phyloP scores from a whole-genome alignment of 2,797 vertebrate species.

The Aphelocoma californica region DNA sequence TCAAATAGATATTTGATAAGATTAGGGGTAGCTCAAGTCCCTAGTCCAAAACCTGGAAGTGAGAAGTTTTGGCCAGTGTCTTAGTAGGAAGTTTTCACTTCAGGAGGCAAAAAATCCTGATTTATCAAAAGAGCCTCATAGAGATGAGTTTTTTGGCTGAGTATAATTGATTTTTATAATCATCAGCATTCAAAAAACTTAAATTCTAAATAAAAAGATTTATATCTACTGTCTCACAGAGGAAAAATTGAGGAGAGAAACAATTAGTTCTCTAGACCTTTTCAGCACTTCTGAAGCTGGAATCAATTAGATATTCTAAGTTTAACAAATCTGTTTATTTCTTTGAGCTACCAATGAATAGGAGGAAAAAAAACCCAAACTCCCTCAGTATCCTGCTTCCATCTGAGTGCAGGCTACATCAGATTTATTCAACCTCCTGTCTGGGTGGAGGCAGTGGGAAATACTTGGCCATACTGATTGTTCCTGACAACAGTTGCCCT shows the following conservation, averaged over 20 bases:
- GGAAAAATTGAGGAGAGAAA: neutral
- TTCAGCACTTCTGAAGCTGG: neutral
- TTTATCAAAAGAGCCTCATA: neutral
- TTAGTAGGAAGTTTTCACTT: neutral
- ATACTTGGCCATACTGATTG: neutral
- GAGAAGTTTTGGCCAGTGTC: neutral
- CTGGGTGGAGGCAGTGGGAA: neutral
- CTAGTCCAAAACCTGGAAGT: neutral
- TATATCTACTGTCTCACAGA: neutral
- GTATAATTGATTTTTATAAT: neutral
- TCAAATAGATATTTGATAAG: neutral
- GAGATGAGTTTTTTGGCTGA: neutral
- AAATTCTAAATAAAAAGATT: neutral
- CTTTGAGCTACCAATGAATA: neutral
- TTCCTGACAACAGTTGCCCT: neutral
- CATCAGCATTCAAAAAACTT: neutral
- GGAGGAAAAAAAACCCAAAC: neutral
- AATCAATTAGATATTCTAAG: neutral
- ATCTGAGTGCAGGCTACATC: neutral
- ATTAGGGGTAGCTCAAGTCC: neutral
- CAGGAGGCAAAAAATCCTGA: neutral
- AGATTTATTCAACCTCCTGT: neutral
- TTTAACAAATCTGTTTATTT: neutral
- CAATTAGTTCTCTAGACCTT: neutral
- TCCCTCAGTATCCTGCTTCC: neutral